These are phyloP conservation scores for Octomys mimax DNA, from an alignment of 2,797 vertebrate species.

Conservation along the genomic window DNA sequence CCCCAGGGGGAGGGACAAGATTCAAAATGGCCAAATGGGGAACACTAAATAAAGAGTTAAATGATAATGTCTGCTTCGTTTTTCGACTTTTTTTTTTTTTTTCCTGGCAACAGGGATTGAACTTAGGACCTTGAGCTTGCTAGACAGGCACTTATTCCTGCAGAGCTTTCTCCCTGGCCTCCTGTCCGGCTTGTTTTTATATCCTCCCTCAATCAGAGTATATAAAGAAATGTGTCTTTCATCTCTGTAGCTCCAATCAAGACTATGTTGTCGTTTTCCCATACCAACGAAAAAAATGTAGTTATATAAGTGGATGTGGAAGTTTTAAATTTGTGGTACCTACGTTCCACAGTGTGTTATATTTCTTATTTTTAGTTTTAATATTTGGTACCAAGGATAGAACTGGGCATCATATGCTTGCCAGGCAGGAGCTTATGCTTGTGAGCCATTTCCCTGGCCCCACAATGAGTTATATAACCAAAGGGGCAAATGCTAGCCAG, in stretches of 20 bases:
- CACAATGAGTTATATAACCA: background rate
- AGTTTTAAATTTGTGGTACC: background rate
- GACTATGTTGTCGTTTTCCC: background rate
- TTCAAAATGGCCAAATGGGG: background rate
- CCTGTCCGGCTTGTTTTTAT: background rate
- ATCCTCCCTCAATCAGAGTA: background rate
- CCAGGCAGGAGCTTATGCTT: too few species aligned
- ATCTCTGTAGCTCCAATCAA: background rate
- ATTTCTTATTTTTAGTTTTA: too few species aligned
- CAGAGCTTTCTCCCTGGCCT: too few species aligned
- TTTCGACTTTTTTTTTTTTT: background rate
- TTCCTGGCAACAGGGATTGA: too few species aligned
- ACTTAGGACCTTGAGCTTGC: too few species aligned
- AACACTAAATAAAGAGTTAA: background rate
- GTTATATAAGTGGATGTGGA: background rate
- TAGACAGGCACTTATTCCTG: too few species aligned
- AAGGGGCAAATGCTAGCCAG: background rate
- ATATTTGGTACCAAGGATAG: too few species aligned
- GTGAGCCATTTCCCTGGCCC: too few species aligned
- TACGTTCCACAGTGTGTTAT: slow-evolving; percentile 4
- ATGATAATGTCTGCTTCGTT: background rate
- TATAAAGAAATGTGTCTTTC: slow-evolving; percentile 3
- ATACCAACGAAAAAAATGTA: background rate
- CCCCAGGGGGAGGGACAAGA: background rate
- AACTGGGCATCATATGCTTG: too few species aligned